Conservation (phyloP, 1,140 invertebrate genomes). For the Globodera ellingtonae region DNA sequence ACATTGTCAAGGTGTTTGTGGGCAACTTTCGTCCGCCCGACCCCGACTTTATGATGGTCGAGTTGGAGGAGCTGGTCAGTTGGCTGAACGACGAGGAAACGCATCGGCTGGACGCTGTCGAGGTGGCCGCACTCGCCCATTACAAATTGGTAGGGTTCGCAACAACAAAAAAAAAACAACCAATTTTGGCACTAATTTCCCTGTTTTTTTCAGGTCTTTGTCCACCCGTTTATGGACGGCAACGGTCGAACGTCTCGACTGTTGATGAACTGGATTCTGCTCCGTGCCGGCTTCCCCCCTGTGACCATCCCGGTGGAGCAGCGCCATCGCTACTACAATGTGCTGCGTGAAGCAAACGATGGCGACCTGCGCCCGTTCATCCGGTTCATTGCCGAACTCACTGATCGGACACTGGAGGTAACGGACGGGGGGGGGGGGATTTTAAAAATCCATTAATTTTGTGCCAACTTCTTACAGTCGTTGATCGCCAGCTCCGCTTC, state of each 20-base stretch:
- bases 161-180: too few species aligned
- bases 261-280: slow-evolving; percentile 94
- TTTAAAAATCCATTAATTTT: neutral
- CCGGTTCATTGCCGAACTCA: slow-evolving; percentile 79
- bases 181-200: too few species aligned
- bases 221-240: slow-evolving; percentile 68
- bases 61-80: slow-evolving; percentile 84
- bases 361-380: slow-evolving; percentile 90
- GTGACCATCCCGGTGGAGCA: slow-evolving; percentile 92
- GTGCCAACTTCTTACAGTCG: slow-evolving; percentile 1
- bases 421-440: neutral
- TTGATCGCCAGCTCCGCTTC: neutral
- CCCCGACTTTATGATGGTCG: slow-evolving; percentile 78
- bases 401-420: slow-evolving; percentile 55
- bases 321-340: slow-evolving; percentile 76
- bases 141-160: slow-evolving; percentile 80
- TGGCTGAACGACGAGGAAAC: slow-evolving; percentile 86
- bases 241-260: slow-evolving; percentile 91
- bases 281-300: slow-evolving; percentile 94
- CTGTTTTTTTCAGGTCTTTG: slow-evolving; percentile 48
- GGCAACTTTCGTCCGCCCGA: slow-evolving; percentile 52
- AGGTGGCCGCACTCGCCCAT: slow-evolving; percentile 88
- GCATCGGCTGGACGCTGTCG: slow-evolving; percentile 80
- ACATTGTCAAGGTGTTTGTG: slow-evolving; percentile 44
- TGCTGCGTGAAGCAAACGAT: slow-evolving; percentile 83